Percentiles rank a stretch among this genome's conserved stretches.
These are phyloP conservation scores for Dermatophagoides farinae DNA, from an alignment of 1,140 invertebrate genomes.

Conservation along the genomic window DNA sequence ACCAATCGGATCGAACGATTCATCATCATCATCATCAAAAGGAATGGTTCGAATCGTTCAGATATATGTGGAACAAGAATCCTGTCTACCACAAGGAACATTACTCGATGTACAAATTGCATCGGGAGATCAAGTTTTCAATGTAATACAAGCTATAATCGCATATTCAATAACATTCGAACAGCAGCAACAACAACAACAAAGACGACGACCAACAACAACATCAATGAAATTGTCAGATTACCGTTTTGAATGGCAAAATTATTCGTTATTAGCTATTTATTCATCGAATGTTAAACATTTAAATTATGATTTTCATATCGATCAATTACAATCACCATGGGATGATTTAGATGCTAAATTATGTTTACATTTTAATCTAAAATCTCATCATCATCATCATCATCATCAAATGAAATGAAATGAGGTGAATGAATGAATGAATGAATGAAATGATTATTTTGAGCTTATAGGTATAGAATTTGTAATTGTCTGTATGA, in stretches of 20 bases:
- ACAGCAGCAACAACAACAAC: not conserved
- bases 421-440: no score
- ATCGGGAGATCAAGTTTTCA: not conserved
- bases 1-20: no score
- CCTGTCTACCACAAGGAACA: not conserved
- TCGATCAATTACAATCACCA: slow-evolving; percentile 72
- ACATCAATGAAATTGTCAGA: not conserved
- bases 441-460: no score
- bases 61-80: no score
- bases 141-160: not conserved
- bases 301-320: slow-evolving; percentile 79
- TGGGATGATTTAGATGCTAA: slow-evolving; percentile 36
- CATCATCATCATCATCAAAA: no score
- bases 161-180: not conserved
- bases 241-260: not conserved
- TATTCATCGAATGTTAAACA: slow-evolving; percentile 3
- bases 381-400: no score
- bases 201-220: not conserved
- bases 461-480: no score
- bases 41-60: no score
- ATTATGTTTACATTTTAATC: not conserved
- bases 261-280: not conserved
- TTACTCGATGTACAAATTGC: not conserved
- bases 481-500: no score
- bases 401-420: no score